Conservation (phyloP, 2,888 invertebrate species). For the Limnephilus marmoratus region DNA sequence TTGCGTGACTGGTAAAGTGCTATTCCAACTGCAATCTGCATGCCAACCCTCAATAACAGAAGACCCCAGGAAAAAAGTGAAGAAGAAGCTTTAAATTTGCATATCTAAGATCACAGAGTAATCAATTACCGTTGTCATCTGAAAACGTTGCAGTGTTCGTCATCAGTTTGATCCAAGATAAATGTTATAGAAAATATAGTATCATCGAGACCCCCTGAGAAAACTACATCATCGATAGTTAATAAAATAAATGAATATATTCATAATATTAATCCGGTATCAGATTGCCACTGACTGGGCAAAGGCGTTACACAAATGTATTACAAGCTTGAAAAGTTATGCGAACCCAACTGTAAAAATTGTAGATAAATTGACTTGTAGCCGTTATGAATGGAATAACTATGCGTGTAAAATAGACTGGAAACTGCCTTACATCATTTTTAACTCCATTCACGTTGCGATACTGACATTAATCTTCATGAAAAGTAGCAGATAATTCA, state of each 20-base stretch:
- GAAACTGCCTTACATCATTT: neutral
- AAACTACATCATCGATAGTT: neutral
- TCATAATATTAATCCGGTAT: slow-evolving; percentile 2
- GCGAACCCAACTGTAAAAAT: neutral
- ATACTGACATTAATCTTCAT: neutral
- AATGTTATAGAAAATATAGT: neutral
- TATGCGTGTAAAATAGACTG: slow-evolving; percentile 2
- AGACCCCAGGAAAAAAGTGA: too few relatives aligned
- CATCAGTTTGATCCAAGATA: neutral
- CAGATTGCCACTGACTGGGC: neutral
- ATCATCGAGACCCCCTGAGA: neutral
- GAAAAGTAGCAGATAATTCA: neutral
- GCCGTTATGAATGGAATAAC: neutral
- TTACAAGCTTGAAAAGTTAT: neutral
- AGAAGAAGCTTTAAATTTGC: too few relatives aligned
- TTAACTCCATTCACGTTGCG: neutral
- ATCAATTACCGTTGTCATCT: neutral
- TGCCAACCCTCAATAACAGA: neutral
- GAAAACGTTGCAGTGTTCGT: neutral
- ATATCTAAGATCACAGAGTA: neutral
- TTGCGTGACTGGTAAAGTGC: too few relatives aligned
- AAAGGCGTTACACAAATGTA: neutral
- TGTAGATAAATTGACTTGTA: neutral
- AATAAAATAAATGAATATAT: neutral
- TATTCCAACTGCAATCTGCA: too few relatives aligned